Evolutionary conservation across 2,113 vertebrate genomes (phyloP).

Genomic region (Entelurus aequoreus): DNA sequence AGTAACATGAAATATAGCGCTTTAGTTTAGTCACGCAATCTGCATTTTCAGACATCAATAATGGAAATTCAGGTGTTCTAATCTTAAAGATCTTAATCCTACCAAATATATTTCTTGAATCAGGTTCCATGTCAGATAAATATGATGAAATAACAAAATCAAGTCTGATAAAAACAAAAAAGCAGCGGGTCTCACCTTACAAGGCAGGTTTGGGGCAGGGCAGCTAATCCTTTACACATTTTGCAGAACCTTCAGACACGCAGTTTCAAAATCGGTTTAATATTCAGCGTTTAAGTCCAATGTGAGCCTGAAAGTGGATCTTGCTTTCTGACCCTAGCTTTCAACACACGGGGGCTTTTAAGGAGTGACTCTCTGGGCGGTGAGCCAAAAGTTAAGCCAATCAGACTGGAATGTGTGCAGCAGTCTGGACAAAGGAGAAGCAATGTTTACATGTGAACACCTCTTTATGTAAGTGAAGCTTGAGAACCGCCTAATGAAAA

Average conservation of each 20-base stretch:
- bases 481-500: slow-evolving; percentile 4
- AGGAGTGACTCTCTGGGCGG: slow-evolving; percentile 60
- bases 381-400: slow-evolving; percentile 68
- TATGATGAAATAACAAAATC: not conserved
- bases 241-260: slow-evolving; percentile 38
- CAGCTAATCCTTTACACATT: slow-evolving; percentile 80
- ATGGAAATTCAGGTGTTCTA: not conserved
- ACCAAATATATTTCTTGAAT: not conserved
- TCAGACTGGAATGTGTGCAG: slow-evolving; percentile 59
- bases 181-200: slow-evolving; percentile 63
- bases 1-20: not conserved
- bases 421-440: slow-evolving; percentile 30
- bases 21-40: not conserved
- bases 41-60: not conserved
- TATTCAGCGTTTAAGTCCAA: slow-evolving; percentile 13
- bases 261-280: slow-evolving; percentile 1
- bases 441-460: slow-evolving; percentile 12
- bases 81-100: not conserved
- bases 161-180: too few species aligned
- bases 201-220: slow-evolving; percentile 73
- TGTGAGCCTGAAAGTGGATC: slow-evolving; percentile 25
- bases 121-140: not conserved
- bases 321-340: slow-evolving; percentile 57
- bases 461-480: slow-evolving; percentile 44
- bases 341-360: slow-evolving; percentile 58